A percentile compares a stretch with the other conserved stretches of the same genome.
Evolutionary conservation across 2,888 invertebrate genomes (phyloP).

Genomic region (Argyra leucocephala): DNA sequence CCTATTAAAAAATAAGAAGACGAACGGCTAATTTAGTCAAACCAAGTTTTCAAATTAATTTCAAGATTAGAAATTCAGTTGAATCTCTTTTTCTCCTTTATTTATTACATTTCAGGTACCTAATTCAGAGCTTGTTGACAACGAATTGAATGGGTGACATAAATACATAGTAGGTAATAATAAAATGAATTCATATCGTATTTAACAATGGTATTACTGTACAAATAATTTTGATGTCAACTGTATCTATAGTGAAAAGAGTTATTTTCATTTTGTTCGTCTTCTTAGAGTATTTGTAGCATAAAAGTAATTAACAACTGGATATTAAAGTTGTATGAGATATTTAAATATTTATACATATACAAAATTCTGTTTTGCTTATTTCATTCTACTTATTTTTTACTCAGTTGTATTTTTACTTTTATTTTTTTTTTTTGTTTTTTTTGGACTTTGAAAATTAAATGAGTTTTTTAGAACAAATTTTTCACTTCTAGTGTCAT

Average conservation of each 20-base stretch:
- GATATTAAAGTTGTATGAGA: background rate
- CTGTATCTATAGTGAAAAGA: background rate
- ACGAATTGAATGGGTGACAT: too few relatives aligned
- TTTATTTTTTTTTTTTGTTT: background rate
- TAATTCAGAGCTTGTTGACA: too few relatives aligned
- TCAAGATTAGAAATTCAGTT: too few relatives aligned
- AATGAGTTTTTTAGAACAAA: background rate
- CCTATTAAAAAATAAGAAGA: too few relatives aligned
- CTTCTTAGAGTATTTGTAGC: background rate
- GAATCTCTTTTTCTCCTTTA: too few relatives aligned
- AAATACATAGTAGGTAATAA: too few relatives aligned
- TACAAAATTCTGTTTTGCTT: background rate
- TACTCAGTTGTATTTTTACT: background rate
- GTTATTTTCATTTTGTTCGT: background rate
- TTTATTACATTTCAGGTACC: too few relatives aligned
- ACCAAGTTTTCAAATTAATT: too few relatives aligned
- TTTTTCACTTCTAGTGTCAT: too few relatives aligned
- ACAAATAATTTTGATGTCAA: background rate
- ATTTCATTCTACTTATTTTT: background rate
- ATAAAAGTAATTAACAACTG: constrained; percentile 4
- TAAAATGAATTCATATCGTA: too few relatives aligned
- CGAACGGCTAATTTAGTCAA: too few relatives aligned
- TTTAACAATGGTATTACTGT: too few relatives aligned
- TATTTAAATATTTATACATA: background rate
- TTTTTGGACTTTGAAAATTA: constrained; percentile 1